Evolutionary conservation across 23 tunicate species (phyloP), one percentile per base, ranked within the genome.

Genomic region (Oikopleura dioica): DNA sequence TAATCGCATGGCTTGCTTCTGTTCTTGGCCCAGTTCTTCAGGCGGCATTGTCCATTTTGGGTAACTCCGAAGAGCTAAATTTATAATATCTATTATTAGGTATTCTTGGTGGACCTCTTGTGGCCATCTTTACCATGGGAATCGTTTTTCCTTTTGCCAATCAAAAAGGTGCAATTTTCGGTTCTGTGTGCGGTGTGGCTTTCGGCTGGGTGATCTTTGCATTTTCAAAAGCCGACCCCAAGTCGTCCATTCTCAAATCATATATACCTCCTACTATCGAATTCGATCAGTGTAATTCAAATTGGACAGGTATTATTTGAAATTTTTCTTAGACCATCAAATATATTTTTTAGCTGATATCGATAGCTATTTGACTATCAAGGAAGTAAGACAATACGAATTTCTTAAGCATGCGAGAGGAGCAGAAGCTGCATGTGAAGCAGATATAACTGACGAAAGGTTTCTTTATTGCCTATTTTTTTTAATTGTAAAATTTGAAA

Each of bases 81-180:
- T 9, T 9, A 9, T 44, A 44, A 44, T 21, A 44, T 44, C 16
- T 44, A 63, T 28, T 63, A n/a, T 63, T 21, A 37, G 83, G 84
- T 1, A 77, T 83, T 26, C 29, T 83, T 9, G 80, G 79, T 32
- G 87, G 80, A 24, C 87, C 87, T 1, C 77, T 81, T 12, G 35
- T 77, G 1, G 87, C 83, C 0, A 51, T 78, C n/a, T 83, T 83
- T 38, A 76, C 79, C 29, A 38, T 83, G 50, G 87, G 87, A 1
- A 81, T 77, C 77, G 75, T 77, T 36, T 34, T 79, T n/a, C 79
- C 87, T 1, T 83, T 82, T 79, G 79, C 77, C 1, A 83, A 83
- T 68, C 59, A 67, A 63, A 28, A 2, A 12, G 72, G 72, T 28
- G 72, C 33, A 12, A 63, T 63, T 63, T 24, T 31, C 33, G 72